Percentiles rank a stretch among this genome's conserved stretches.
Evolutionary conservation across 1,140 invertebrate genomes (phyloP).

Genomic region (Solenopsis invicta): DNA sequence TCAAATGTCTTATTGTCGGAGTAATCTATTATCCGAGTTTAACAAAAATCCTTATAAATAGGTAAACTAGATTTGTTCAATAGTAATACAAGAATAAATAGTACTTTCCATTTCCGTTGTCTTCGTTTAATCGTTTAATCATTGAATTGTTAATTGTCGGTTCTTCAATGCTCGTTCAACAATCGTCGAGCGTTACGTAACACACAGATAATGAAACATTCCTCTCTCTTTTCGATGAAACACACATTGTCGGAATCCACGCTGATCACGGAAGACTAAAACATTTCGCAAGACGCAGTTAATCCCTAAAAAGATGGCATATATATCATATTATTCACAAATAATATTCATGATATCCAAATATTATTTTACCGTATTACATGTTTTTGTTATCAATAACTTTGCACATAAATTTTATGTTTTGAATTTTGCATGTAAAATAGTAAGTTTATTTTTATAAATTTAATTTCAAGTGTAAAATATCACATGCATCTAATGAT

Average conservation of each 20-base stretch:
- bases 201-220: slow-evolving; percentile 21
- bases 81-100: background rate
- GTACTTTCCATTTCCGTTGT: background rate
- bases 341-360: background rate
- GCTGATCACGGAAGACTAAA: background rate
- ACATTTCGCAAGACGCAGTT: background rate
- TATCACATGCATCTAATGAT: background rate
- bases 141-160: background rate
- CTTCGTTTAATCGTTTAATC: slow-evolving; percentile 7
- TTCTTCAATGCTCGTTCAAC: background rate
- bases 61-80: background rate
- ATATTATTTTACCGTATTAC: background rate
- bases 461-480: background rate
- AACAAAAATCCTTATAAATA: background rate
- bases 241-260: background rate
- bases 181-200: slow-evolving; percentile 62
- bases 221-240: background rate
- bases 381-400: background rate
- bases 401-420: background rate
- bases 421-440: background rate
- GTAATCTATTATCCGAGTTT: background rate
- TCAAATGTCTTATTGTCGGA: background rate
- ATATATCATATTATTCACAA: no score
- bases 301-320: background rate
- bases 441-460: background rate